Evolutionary conservation across 2,888 invertebrate genomes (phyloP).

Genomic region (Trichacis sp.): DNA sequence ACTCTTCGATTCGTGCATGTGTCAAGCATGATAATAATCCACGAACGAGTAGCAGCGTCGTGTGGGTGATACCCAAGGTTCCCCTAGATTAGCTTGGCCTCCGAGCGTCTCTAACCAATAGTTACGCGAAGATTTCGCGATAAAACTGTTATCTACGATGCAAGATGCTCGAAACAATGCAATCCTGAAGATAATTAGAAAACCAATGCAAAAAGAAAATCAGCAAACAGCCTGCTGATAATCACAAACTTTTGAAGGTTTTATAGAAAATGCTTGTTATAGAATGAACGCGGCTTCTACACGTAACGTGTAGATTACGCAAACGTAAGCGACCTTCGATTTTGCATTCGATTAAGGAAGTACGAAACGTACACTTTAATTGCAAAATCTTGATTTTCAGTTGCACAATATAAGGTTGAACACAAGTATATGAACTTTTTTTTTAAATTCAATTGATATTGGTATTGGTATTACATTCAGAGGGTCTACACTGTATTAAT

Average conservation of each 20-base stretch:
- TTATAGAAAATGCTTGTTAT: slow-evolving; percentile 8
- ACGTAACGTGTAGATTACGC: slow-evolving; percentile 35
- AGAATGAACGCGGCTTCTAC: slow-evolving; percentile 20
- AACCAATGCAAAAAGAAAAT: not conserved
- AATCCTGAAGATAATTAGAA: not conserved
- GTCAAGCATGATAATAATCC: slow-evolving; percentile 19
- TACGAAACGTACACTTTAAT: slow-evolving; percentile 21
- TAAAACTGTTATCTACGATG: slow-evolving; percentile 5
- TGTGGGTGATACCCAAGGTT: slow-evolving; percentile 50
- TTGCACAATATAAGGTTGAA: too few relatives aligned
- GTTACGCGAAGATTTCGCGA: slow-evolving; percentile 24
- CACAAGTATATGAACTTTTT: too few relatives aligned
- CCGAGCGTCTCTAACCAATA: slow-evolving; percentile 38
- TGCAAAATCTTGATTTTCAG: too few relatives aligned
- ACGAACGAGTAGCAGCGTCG: slow-evolving; percentile 30
- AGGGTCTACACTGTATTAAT: too few relatives aligned
- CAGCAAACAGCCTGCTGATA: too few relatives aligned
- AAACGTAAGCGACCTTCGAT: slow-evolving; percentile 46
- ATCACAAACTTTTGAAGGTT: not conserved
- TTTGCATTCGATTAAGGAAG: slow-evolving; percentile 14
- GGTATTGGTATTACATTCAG: too few relatives aligned
- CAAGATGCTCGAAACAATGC: not conserved
- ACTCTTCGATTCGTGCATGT: not conserved
- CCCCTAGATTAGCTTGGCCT: slow-evolving; percentile 49
- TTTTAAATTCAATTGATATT: too few relatives aligned